Evolutionary conservation across 2,113 vertebrate genomes (phyloP).

Genomic region (Poecilia latipinna): DNA sequence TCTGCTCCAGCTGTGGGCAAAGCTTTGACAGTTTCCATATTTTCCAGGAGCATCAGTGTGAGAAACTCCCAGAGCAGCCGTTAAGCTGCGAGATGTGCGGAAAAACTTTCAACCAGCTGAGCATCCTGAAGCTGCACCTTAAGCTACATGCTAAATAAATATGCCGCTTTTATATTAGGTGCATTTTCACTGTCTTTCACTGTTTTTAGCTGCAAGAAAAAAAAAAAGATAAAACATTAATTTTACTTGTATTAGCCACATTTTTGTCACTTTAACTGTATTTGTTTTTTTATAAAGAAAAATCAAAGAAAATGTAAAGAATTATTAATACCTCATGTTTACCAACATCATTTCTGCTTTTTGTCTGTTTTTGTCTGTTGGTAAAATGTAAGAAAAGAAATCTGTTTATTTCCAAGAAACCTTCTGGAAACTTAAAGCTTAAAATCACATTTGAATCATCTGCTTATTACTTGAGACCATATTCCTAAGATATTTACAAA

Average conservation of each 20-base stretch:
- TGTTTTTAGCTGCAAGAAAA: background rate
- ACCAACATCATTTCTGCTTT: background rate
- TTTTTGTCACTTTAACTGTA: background rate
- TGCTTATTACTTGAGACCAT: too few relatives aligned
- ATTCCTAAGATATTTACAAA: too few relatives aligned
- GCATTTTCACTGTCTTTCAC: too few relatives aligned
- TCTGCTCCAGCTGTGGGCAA: slow-evolving; percentile 68
- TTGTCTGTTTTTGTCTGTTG: background rate
- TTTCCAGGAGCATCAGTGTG: slow-evolving; percentile 67
- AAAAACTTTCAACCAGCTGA: slow-evolving; percentile 51
- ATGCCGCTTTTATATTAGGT: background rate
- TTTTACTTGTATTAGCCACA: background rate
- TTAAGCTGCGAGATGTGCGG: slow-evolving; percentile 62
- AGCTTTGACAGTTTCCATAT: slow-evolving; percentile 63
- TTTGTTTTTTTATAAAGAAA: background rate
- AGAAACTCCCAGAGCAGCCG: slow-evolving; percentile 28
- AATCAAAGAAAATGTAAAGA: background rate
- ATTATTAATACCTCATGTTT: background rate
- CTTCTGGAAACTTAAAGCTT: background rate
- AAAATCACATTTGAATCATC: background rate
- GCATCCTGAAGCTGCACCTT: slow-evolving; percentile 59
- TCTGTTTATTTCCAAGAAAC: background rate
- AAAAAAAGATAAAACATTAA: background rate
- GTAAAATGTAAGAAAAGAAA: background rate
- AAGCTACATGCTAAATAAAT: slow-evolving; percentile 45